Conservation (phyloP, 2,888 invertebrate genomes). For the Ochlodes sylvanus region DNA sequence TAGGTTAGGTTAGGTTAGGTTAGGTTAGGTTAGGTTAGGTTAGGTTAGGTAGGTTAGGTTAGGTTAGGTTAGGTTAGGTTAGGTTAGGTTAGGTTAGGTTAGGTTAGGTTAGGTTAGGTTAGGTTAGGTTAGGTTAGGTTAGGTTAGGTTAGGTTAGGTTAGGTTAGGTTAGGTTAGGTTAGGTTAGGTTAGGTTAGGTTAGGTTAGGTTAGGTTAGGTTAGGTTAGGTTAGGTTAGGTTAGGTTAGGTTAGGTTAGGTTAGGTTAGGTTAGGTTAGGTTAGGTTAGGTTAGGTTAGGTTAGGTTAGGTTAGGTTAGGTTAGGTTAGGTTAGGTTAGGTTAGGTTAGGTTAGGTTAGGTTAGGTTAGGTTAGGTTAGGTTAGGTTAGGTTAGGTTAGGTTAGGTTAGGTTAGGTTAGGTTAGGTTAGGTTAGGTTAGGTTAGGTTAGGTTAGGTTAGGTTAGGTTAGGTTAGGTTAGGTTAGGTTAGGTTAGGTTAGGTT, state of each 20-base stretch:
- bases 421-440: constrained; percentile 17
- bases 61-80: constrained; percentile 17
- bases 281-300: constrained; percentile 43
- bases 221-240: constrained; percentile 43
- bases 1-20: constrained; percentile 37
- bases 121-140: constrained; percentile 19
- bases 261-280: constrained; percentile 43
- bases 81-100: constrained; percentile 11
- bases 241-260: constrained; percentile 42
- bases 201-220: constrained; percentile 43
- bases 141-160: constrained; percentile 20
- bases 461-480: constrained; percentile 14
- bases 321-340: constrained; percentile 30
- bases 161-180: constrained; percentile 7
- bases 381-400: constrained; percentile 35
- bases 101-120: constrained; percentile 13
- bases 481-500: constrained; percentile 13
- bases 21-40: constrained; percentile 25
- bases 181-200: constrained; percentile 35
- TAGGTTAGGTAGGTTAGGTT: constrained; percentile 33
- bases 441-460: constrained; percentile 14
- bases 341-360: constrained; percentile 38
- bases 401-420: constrained; percentile 31
- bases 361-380: constrained; percentile 38
- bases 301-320: constrained; percentile 40